Percentiles rank a stretch among this genome's conserved stretches.
Evolutionary conservation across 2,113 vertebrate species (phyloP).

Genomic region (Eleginops maclovinus): DNA sequence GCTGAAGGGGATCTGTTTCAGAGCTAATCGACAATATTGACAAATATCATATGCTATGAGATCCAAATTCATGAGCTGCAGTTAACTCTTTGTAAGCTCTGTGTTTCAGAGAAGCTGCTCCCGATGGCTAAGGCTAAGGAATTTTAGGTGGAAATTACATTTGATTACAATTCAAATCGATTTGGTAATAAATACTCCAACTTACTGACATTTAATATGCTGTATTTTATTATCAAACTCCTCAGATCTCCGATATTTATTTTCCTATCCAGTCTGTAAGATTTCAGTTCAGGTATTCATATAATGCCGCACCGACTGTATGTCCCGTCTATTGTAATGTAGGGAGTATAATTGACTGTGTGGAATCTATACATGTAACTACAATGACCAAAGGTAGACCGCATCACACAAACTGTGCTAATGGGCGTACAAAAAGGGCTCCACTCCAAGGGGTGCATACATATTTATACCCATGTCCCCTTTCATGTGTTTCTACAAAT

Average conservation of each 20-base stretch:
- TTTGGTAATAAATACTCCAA: no score
- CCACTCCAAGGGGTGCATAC: constrained; percentile 77
- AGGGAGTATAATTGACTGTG: constrained; percentile 58
- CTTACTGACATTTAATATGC: no score
- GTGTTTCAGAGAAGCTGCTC: background rate
- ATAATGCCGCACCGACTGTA: constrained; percentile 10
- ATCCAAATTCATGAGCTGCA: constrained; percentile 35
- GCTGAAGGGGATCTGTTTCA: constrained; percentile 77
- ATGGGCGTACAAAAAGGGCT: constrained; percentile 76
- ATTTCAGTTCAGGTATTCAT: constrained; percentile 47
- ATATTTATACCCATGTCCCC: constrained; percentile 80
- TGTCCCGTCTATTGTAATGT: constrained; percentile 44
- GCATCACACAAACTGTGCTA: constrained; percentile 66
- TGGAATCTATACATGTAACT: constrained; percentile 41
- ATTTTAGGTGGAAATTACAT: background rate
- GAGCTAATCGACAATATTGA: constrained; percentile 79
- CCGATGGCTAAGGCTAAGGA: background rate
- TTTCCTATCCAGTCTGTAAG: background rate
- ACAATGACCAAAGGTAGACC: constrained; percentile 58
- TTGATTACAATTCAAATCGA: background rate
- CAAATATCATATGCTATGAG: constrained; percentile 75
- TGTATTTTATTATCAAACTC: no score
- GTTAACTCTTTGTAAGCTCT: constrained; percentile 61
- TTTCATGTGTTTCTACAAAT: constrained; percentile 79
- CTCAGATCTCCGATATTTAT: constrained; percentile 6